Conservation (phyloP, 1,140 invertebrate species). For the Probaryconus sp. region DNA sequence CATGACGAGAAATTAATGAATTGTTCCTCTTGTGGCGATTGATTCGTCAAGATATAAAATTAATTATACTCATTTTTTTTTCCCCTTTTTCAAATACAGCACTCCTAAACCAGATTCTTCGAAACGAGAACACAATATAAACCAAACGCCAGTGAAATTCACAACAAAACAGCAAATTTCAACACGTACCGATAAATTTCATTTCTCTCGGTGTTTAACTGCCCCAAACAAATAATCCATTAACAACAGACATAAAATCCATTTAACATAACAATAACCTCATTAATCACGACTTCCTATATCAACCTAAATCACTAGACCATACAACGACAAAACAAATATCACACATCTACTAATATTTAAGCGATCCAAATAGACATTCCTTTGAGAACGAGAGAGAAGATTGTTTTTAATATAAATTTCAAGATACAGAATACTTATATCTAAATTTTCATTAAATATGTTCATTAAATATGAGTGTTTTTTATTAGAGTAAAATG, state of each 20-base stretch:
- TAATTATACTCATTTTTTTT: too few relatives aligned
- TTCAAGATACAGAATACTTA: too few relatives aligned
- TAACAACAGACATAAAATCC: slow-evolving; percentile 27
- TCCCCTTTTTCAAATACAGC: too few relatives aligned
- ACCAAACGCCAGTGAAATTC: slow-evolving; percentile 6
- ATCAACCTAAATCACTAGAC: slow-evolving; percentile 33
- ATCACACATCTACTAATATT: not conserved
- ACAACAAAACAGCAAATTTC: slow-evolving; percentile 28
- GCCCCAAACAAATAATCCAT: slow-evolving; percentile 37
- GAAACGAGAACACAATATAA: not conserved
- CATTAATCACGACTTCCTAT: slow-evolving; percentile 31
- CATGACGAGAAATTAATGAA: too few relatives aligned
- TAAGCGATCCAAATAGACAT: too few relatives aligned
- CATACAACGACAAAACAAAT: slow-evolving; percentile 18
- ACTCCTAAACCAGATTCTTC: slow-evolving; percentile 2
- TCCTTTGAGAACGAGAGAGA: too few relatives aligned
- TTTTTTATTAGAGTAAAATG: too few relatives aligned
- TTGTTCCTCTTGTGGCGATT: too few relatives aligned
- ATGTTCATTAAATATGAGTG: too few relatives aligned
- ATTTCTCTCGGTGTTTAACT: slow-evolving; percentile 35
- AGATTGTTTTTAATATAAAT: too few relatives aligned
- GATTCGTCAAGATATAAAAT: too few relatives aligned
- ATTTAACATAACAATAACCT: slow-evolving; percentile 47
- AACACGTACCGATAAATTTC: slow-evolving; percentile 42
- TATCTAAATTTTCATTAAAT: too few relatives aligned